Evolutionary conservation across 2,797 vertebrate species (phyloP), one percentile per base, ranked within the genome.

Genomic region (Helarctos malayanus): DNA sequence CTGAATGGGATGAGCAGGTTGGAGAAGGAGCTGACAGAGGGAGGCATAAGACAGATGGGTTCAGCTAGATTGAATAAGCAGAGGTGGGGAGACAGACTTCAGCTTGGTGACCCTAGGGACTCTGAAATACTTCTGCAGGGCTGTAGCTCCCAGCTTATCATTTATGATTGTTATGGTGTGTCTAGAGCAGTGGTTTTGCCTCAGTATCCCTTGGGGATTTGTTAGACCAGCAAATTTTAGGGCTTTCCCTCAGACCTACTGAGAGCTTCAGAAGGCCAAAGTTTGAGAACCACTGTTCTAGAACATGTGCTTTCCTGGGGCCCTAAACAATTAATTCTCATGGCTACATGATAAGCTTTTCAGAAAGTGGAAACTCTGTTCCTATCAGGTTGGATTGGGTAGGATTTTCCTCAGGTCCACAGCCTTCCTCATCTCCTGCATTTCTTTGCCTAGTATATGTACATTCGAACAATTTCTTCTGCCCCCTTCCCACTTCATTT

Each of bases 171-270:
- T 59, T 18, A 9, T 2, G 8, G 4, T 57, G 45, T 9, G 35
- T 81, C 4, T 11, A 19, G 9, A 57, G 14, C 8, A 41, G 32
- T 69, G 76, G 14, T 52, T 83, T 71, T 52, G 23, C 54, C 38
- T 63, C n/a, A 27, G 3, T 11, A 6, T 41, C 54, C 61, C 49
- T 59, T 9, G 75, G 68, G 76, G 23, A 73, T 78, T 91, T 92
- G 81, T 81, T 79, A 82, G 69, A 45, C 71, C 84, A 91, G 83
- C n/a, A 71, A 47, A 84, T 78, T 80, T 81, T 78, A n/a, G 45
- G 89, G 35, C 59, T 89, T 23, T 25, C 15, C 9, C 18, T n/a
- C 5, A 23, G 29, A 80, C 1, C 47, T 59, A 0, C 15, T 23
- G 23, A 85, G 15, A 29, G 41, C 41, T 73, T 49, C 27, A 47